A percentile compares a stretch with the other conserved stretches of the same genome.
Conservation (phyloP, 2,113 vertebrate species). For the Anser brachyrhynchus region DNA sequence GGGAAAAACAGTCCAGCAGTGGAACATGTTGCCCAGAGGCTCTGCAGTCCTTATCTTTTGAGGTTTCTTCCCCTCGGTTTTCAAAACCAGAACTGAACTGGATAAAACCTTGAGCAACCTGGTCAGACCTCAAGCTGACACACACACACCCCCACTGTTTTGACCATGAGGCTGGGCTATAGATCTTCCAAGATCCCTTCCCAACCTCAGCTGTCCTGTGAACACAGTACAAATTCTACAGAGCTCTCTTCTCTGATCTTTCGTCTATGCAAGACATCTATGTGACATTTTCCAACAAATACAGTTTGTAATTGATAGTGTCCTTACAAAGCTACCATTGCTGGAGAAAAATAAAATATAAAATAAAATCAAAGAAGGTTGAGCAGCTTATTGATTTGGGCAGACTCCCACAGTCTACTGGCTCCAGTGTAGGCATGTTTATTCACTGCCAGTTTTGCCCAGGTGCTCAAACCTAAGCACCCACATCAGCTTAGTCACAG, state of each 20-base stretch:
- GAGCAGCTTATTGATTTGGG: background rate
- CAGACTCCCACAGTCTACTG: background rate
- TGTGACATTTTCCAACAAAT: background rate
- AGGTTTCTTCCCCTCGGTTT: background rate
- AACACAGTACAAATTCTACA: background rate
- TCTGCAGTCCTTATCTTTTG: background rate
- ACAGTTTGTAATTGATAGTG: background rate
- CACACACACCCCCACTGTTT: background rate
- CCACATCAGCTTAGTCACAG: background rate
- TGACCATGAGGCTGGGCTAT: background rate
- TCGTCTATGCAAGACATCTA: background rate
- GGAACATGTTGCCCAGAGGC: background rate
- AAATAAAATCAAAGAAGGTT: background rate
- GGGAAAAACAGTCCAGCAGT: background rate
- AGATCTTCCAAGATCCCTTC: background rate
- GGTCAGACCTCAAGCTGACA: constrained; percentile 13
- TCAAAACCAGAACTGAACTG: background rate
- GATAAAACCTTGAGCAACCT: constrained; percentile 22
- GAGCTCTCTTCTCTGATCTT: background rate
- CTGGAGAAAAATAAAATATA: too few species aligned
- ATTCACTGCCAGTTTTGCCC: background rate
- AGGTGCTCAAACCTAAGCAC: background rate
- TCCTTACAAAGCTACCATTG: background rate
- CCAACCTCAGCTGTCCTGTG: background rate
- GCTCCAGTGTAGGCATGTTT: background rate